phyloP scores from a whole-genome alignment of 2,888 invertebrate genomes.

The Alentia gelatinosa region DNA sequence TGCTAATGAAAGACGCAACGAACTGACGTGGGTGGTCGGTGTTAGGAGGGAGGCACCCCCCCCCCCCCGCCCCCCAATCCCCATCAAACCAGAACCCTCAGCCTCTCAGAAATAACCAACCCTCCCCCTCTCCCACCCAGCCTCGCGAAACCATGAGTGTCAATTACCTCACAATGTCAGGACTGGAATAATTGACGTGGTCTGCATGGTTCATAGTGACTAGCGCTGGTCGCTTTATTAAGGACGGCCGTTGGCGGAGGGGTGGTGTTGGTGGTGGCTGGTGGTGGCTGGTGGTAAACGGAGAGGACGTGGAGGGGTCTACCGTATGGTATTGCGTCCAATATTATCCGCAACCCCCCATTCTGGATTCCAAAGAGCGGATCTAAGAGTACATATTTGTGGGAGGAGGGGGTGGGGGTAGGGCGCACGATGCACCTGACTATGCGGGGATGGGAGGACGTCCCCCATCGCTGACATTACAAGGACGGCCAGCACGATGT shows the following conservation, averaged over 20 bases:
- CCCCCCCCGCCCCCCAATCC: too few species aligned
- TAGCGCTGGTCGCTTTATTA: background rate
- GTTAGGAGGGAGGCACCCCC: too few species aligned
- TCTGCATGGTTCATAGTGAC: background rate
- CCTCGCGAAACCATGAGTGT: background rate
- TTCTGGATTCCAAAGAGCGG: background rate
- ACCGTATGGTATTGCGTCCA: slow-evolving; percentile 14
- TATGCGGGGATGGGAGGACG: background rate
- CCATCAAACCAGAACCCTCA: too few species aligned
- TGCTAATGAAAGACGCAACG: background rate
- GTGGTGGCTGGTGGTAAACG: too few species aligned
- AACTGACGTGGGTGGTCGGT: too few species aligned
- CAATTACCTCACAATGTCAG: background rate
- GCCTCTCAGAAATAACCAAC: too few species aligned
- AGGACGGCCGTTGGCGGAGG: too few species aligned
- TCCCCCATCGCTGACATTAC: background rate
- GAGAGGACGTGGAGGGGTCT: too few species aligned
- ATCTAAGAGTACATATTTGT: background rate
- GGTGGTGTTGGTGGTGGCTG: too few species aligned
- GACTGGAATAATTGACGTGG: background rate
- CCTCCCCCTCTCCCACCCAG: too few species aligned
- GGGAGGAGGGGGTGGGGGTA: background rate
- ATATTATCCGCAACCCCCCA: background rate
- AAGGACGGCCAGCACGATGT: background rate
- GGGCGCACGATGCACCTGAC: background rate